Evolutionary conservation across 2,797 vertebrate species (phyloP), one percentile per base, ranked within the genome.

Genomic region (Myotis myotis): DNA sequence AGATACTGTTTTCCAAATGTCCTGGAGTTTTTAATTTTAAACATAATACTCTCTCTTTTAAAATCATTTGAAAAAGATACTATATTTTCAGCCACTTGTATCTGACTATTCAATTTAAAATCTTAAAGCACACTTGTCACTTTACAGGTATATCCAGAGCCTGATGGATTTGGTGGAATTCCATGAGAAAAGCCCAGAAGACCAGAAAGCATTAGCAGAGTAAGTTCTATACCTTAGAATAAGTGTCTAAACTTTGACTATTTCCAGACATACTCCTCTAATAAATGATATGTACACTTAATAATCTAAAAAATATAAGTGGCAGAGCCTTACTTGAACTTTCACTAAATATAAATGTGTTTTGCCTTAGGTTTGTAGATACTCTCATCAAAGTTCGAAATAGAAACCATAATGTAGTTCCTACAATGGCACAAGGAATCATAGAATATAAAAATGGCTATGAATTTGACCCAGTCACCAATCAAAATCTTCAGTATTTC

Each of bases 401-500:
- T 93, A 98, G 99, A 33, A 99, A 99, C 97, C 99, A 99, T 87
- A 98, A 99, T 81, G 99, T 99, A 78, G 98, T 99, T 28, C 99
- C 99, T 95, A 99, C 99, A 80, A 99, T 99, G 99, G 99, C 99
- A 22, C 99, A 99, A 98, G 99, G 99, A 5, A 97, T 99, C 95
- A 97, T 99, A 94, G 99, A 99, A 97, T 99, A 99, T 98, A 99
- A 99, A 97, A 99, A 99, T 22, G 97, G 97, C 38, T 99, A 99
- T 12, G 99, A 99, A 47, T 98, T 99, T 95, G 99, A 99, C 96
- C 99, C 99, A 2, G 98, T 99, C 97, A 99, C 99, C 98, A 99
- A 99, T 98, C 99, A 99, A 98, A 99, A 99, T 79, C 99, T 99
- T 68, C 99, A 99, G 96, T 99, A 99, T 97, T 99, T 99, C 98